phyloP scores from a whole-genome alignment of 2,797 vertebrate genomes.

The Numenius phaeopus region DNA sequence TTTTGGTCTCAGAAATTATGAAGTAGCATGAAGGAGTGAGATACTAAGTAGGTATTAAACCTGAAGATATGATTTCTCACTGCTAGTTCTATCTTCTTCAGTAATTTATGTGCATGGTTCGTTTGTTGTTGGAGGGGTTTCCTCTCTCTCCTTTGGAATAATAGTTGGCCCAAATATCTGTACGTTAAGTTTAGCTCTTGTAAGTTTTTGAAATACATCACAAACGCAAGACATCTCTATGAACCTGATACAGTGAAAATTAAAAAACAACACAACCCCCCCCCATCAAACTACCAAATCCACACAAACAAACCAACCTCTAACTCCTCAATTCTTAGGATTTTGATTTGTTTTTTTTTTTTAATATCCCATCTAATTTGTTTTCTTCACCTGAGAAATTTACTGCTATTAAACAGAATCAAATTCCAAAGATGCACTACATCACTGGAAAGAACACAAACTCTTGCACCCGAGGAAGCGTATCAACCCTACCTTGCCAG shows the following conservation, averaged over 20 bases:
- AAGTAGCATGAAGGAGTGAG: background rate
- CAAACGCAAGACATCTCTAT: background rate
- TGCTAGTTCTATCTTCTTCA: background rate
- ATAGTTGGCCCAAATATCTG: background rate
- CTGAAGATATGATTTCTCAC: background rate
- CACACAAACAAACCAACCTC: background rate
- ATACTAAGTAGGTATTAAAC: background rate
- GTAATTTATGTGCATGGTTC: background rate
- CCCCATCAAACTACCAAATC: background rate
- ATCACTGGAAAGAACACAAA: background rate
- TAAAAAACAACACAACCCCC: background rate
- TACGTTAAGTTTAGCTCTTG: background rate
- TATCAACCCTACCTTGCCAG: background rate
- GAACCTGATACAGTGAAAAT: background rate
- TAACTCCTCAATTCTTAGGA: background rate
- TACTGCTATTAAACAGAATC: background rate
- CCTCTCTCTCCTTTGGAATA: background rate
- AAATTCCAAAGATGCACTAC: background rate
- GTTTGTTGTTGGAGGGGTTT: background rate
- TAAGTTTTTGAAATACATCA: background rate
- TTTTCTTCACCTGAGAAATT: background rate
- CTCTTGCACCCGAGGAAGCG: background rate
- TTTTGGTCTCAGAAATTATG: background rate
- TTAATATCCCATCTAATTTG: background rate
- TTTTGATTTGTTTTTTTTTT: background rate